A percentile compares a stretch with the other conserved stretches of the same genome.
Evolutionary conservation across 2,888 invertebrate genomes (phyloP).

Genomic region (Caenorhabditis uteleia): DNA sequence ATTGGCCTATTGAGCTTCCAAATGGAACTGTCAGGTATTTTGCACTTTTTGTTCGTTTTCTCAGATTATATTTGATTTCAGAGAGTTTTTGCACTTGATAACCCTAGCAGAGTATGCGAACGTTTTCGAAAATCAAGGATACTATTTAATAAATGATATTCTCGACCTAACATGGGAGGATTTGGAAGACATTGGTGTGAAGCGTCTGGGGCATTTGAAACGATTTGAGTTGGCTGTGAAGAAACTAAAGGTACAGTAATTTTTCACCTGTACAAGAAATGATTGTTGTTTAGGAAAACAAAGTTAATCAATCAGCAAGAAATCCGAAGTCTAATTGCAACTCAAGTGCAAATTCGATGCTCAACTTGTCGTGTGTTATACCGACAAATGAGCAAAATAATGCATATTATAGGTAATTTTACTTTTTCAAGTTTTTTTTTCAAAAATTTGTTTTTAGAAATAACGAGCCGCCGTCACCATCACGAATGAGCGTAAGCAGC

Average conservation of each 20-base stretch:
- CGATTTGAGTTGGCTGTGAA: conserved; percentile 95
- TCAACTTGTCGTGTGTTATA: too few relatives aligned
- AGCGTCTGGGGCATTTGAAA: conserved; percentile 88
- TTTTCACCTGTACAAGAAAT: too few relatives aligned
- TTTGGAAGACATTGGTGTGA: conserved; percentile 86
- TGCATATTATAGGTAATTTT: too few relatives aligned
- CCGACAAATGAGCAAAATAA: conserved; percentile 2
- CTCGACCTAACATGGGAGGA: conserved; percentile 97
- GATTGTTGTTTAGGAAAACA: too few relatives aligned
- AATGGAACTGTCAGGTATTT: conserved; percentile 43
- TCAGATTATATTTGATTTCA: conserved; percentile 18
- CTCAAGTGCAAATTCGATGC: too few relatives aligned
- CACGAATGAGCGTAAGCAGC: too few relatives aligned
- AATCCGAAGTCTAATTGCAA: too few relatives aligned
- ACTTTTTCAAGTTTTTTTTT: too few relatives aligned
- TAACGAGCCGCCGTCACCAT: conserved; percentile 50
- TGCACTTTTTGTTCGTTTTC: neutral
- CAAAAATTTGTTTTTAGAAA: conserved; percentile 3
- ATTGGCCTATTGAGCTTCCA: conserved; percentile 50
- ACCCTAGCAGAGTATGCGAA: conserved; percentile 90
- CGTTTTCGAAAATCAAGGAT: conserved; percentile 88
- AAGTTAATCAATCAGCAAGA: too few relatives aligned
- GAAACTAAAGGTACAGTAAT: conserved; percentile 77
- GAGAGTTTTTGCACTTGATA: conserved; percentile 88
- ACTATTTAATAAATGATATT: conserved; percentile 87